Percentiles rank a stretch among this genome's conserved stretches.
Conservation (phyloP, 2,113 vertebrate species). For the Willisornis vidua region DNA sequence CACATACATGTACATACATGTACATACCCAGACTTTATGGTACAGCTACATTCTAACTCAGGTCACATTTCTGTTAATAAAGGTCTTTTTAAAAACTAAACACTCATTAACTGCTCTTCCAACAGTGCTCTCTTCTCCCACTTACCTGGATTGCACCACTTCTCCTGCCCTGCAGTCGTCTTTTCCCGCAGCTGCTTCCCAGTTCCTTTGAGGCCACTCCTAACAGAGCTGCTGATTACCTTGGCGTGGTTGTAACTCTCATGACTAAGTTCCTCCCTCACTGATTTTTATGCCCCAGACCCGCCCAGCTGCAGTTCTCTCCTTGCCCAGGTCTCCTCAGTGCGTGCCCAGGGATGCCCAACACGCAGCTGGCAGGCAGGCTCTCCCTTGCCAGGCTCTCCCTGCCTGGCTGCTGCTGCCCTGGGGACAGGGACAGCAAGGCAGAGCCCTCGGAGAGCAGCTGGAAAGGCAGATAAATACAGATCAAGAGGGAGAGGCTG, state of each 20-base stretch:
- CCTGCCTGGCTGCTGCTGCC: not conserved
- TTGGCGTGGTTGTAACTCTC: not conserved
- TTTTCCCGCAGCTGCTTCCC: not conserved
- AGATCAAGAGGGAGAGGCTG: not conserved
- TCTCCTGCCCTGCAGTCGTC: not conserved
- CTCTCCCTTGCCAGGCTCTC: not conserved
- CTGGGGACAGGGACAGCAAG: not conserved
- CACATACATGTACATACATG: not conserved
- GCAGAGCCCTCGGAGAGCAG: not conserved
- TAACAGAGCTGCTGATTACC: not conserved
- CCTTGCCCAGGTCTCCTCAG: not conserved
- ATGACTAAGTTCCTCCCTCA: not conserved
- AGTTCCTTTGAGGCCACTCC: not conserved
- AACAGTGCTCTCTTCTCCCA: not conserved
- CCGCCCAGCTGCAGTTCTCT: not conserved
- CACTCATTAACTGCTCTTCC: not conserved
- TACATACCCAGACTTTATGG: rapidly evolving
- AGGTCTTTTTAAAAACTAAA: not conserved
- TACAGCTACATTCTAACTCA: not conserved
- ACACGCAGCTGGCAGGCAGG: not conserved
- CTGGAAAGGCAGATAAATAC: not conserved
- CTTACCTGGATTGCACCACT: conserved; percentile 17
- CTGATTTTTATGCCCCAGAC: not conserved
- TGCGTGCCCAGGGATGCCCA: not conserved
- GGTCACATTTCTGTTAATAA: not conserved